Base-by-base conservation (phyloP, 2,797 vertebrate species). In the Clarias pachynema region DNA sequence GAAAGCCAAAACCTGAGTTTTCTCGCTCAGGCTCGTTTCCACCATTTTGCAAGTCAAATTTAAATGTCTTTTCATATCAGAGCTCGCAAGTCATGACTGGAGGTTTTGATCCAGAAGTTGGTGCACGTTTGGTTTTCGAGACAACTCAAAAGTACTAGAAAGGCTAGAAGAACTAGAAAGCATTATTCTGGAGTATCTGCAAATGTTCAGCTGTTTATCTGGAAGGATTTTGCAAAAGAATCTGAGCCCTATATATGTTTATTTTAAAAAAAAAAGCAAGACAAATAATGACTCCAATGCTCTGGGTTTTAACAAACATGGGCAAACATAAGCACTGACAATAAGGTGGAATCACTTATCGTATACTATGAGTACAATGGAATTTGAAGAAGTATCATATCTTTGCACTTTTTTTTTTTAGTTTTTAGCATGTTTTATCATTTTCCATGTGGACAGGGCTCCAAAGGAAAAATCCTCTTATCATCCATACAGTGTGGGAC, bases 1-100 rank as follows among this genome's bases (percentile, higher is more conserved):
- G 91, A 93, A 92, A 93, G 91, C 89, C 83, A 92, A 92, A 90
- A 91, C 87, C 78, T 77, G 70, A 53, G 79, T 78, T 89, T 90
- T 88, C 86, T 79, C 86, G 83, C 86, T 89, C 56, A 73, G 83
- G 88, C 88, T 89, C 88, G 81, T 90, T 66, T 80, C 86, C 89
- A 90, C 89, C 83, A 86, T 91, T 92, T 92, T 90, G 86, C 87
- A 91, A 93, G 91, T 92, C 89, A 92, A 89, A 91, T 92, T n/a
- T 14, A 91, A 92, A 66, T 90, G 90, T 91, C 91, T 89, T 86
- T 88, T 88, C 88, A 87, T 86, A 91, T 90, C 91, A 89, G 87
- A 68, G 60, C 75, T 89, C 91, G 92, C 90, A 74, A 91, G 89
- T 91, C 90, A 92, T 87, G 84, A 90, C 88, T 53, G 40, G 65